A percentile compares a stretch with the other conserved stretches of the same genome.
phyloP scores from a whole-genome alignment of 2,797 vertebrate species.

The Ibycter americanus region DNA sequence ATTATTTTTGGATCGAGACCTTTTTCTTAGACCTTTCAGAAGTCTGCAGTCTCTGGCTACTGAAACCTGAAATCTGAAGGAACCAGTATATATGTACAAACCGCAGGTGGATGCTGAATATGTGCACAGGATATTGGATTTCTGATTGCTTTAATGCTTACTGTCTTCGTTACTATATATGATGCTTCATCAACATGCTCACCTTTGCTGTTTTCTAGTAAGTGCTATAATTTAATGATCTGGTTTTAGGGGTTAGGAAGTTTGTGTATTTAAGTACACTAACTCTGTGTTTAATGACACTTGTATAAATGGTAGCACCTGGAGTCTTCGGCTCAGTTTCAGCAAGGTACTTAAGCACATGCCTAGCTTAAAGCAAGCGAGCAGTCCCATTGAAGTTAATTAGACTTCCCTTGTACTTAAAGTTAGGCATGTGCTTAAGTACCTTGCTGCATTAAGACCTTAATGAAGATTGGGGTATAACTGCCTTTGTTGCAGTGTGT shows the following conservation, averaged over 20 bases:
- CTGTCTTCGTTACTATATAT: not conserved
- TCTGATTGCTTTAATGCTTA: not conserved
- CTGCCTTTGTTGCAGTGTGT: slow-evolving; percentile 51
- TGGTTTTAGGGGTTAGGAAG: slow-evolving; percentile 65
- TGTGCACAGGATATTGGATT: not conserved
- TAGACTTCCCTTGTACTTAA: slow-evolving; percentile 68
- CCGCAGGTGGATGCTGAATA: not conserved
- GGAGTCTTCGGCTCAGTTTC: slow-evolving; percentile 55
- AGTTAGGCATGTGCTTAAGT: slow-evolving; percentile 68
- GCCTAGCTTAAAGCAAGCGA: slow-evolving; percentile 55
- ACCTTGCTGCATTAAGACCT: slow-evolving; percentile 61
- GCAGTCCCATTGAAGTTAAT: slow-evolving; percentile 69
- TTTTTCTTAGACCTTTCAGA: not conserved
- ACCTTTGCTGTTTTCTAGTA: slow-evolving; percentile 20
- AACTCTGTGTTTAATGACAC: slow-evolving; percentile 65
- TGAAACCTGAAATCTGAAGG: not conserved
- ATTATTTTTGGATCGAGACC: not conserved
- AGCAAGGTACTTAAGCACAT: slow-evolving; percentile 60
- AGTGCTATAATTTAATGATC: slow-evolving; percentile 46
- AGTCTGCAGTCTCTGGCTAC: not conserved
- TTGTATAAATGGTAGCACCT: slow-evolving; percentile 64
- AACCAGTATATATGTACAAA: not conserved
- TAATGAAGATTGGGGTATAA: slow-evolving; percentile 68
- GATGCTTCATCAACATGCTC: slow-evolving; percentile 22
- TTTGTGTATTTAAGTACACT: slow-evolving; percentile 57